A percentile compares a stretch with the other conserved stretches of the same genome.
These are phyloP conservation scores for Choloepus hoffmanni DNA, from an alignment of 2,113 vertebrate genomes.

Conservation along the genomic window DNA sequence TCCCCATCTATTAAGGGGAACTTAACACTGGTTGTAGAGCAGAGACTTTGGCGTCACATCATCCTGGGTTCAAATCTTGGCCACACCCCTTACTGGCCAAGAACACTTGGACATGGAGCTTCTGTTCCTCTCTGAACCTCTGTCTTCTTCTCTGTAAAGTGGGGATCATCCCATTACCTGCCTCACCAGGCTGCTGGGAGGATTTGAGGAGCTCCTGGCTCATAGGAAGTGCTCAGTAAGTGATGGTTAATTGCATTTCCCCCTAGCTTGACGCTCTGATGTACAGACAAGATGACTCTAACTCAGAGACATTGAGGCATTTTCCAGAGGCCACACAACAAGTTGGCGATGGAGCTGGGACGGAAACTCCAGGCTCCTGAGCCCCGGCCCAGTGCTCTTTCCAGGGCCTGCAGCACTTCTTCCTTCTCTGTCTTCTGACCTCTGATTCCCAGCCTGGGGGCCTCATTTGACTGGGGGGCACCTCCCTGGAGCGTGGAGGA, in stretches of 20 bases:
- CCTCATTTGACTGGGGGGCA: not conserved
- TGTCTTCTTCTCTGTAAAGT: not conserved
- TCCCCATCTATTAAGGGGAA: not conserved
- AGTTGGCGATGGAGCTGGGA: not conserved
- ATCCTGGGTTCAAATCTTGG: not conserved
- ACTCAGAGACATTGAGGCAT: not conserved
- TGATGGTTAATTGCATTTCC: fast-evolving
- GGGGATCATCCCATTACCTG: no score
- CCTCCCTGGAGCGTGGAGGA: not conserved
- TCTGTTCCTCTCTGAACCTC: not conserved
- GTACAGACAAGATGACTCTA: not conserved
- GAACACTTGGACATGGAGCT: fast-evolving
- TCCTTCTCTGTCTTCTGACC: not conserved
- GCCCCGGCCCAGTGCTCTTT: not conserved
- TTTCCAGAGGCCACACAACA: not conserved
- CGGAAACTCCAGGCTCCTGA: not conserved
- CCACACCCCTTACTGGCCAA: fast-evolving
- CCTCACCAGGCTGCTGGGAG: not conserved
- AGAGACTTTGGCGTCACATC: not conserved
- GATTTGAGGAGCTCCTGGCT: not conserved
- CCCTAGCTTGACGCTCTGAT: not conserved
- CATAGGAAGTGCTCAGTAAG: not conserved
- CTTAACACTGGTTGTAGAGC: not conserved
- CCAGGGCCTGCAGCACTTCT: no score
- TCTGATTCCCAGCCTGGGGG: not conserved